A percentile compares a stretch with the other conserved stretches of the same genome.
Evolutionary conservation across 2,888 invertebrate genomes (phyloP).

Genomic region (Eremobia ochroleuca): DNA sequence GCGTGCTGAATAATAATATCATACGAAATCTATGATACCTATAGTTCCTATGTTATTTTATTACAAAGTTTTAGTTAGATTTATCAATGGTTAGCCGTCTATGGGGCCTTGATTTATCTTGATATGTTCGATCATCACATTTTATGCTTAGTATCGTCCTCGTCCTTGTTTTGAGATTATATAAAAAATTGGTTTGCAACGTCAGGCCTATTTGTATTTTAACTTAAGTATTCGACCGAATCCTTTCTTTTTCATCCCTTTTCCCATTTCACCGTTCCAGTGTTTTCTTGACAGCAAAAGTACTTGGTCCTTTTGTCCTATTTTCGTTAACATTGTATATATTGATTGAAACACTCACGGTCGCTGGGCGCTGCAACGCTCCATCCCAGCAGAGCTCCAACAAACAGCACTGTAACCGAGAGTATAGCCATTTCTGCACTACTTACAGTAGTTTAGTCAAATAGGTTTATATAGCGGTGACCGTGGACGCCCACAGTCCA

Average conservation of each 20-base stretch:
- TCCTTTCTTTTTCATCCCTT: slow-evolving; percentile 14
- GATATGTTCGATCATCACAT: background rate
- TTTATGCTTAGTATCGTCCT: background rate
- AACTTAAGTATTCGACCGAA: background rate
- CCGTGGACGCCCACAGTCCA: slow-evolving; percentile 84
- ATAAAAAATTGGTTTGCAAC: background rate
- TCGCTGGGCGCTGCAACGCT: slow-evolving; percentile 75
- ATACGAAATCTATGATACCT: slow-evolving; percentile 39
- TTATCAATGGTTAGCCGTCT: background rate
- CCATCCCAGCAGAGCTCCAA: slow-evolving; percentile 72
- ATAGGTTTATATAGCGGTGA: slow-evolving; percentile 85
- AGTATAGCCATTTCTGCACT: slow-evolving; percentile 80
- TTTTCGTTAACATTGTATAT: slow-evolving; percentile 32
- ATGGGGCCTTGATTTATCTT: background rate
- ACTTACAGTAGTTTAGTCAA: slow-evolving; percentile 78
- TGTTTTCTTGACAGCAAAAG: slow-evolving; percentile 25
- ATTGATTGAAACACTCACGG: slow-evolving; percentile 78
- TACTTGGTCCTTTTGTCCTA: slow-evolving; percentile 35
- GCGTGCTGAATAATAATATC: slow-evolving; percentile 64
- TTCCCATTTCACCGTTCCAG: slow-evolving; percentile 19
- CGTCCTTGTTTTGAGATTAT: background rate
- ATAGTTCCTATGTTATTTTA: slow-evolving; percentile 30
- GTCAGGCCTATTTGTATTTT: background rate
- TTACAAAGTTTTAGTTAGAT: slow-evolving; percentile 7
- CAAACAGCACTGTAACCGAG: slow-evolving; percentile 75